phyloP scores from a whole-genome alignment of 2,797 vertebrate genomes.

The Silurus lanzhouensis region DNA sequence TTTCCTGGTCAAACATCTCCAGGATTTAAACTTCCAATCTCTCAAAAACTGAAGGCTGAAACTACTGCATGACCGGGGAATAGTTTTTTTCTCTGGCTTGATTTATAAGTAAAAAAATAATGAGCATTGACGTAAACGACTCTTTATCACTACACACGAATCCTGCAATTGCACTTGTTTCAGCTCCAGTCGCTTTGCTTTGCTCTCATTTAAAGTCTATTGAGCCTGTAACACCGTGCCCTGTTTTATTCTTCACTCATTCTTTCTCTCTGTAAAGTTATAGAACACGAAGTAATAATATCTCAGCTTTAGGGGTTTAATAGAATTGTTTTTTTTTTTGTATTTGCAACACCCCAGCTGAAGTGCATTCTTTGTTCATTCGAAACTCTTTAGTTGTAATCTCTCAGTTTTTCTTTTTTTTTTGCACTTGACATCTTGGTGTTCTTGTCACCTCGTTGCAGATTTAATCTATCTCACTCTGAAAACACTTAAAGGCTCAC shows the following conservation, averaged over 20 bases:
- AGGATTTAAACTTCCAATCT: slow-evolving; percentile 12
- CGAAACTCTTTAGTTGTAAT: neutral
- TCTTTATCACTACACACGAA: slow-evolving; percentile 39
- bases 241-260: slow-evolving; percentile 13
- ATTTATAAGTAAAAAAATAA: slow-evolving; percentile 41
- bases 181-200: slow-evolving; percentile 12
- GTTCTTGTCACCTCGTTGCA: slow-evolving; percentile 11
- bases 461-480: neutral
- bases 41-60: neutral
- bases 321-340: neutral
- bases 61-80: neutral
- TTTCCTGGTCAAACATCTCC: neutral
- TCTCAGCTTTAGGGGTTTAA: slow-evolving; percentile 6
- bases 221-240: neutral
- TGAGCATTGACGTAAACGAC: slow-evolving; percentile 36
- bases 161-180: neutral
- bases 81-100: slow-evolving; percentile 39
- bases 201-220: slow-evolving; percentile 26
- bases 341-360: neutral
- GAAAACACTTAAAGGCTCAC: neutral
- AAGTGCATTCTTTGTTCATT: slow-evolving; percentile 8
- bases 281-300: slow-evolving; percentile 20
- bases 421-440: slow-evolving; percentile 16
- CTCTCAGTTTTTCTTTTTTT: neutral
- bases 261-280: neutral